phyloP scores from a whole-genome alignment of 2,797 vertebrate species.

The Octomys mimax region DNA sequence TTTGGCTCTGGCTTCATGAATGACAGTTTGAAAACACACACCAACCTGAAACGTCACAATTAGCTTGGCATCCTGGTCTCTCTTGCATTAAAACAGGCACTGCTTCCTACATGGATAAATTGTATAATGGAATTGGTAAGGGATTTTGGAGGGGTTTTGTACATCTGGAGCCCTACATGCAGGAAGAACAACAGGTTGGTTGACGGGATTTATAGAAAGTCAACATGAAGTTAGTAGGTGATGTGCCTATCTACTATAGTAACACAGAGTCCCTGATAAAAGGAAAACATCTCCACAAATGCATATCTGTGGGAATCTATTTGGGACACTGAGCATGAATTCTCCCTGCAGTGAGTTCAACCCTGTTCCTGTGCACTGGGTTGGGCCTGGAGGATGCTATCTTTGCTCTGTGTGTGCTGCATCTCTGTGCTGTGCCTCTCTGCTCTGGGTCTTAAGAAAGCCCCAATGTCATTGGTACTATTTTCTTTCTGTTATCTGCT shows the following conservation, averaged over 20 bases:
- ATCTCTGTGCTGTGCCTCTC: no score
- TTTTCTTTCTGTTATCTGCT: no score
- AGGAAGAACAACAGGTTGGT: no score
- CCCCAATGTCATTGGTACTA: no score
- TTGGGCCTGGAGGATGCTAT: no score
- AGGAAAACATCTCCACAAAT: accelerated
- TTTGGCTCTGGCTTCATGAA: not conserved
- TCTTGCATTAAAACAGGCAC: not conserved
- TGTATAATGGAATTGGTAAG: not conserved
- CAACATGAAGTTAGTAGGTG: not conserved
- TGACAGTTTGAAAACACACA: not conserved
- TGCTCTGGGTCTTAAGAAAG: no score
- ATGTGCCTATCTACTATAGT: no score
- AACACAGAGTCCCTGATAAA: not conserved
- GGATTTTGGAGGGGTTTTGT: not conserved
- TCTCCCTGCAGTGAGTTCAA: no score
- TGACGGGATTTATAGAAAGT: not conserved
- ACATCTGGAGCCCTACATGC: not conserved
- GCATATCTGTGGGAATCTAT: not conserved
- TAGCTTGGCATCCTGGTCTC: not conserved
- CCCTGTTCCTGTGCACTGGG: no score
- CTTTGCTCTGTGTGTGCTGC: no score
- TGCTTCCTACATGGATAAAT: not conserved
- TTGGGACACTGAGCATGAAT: no score
- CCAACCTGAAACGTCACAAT: not conserved